These are phyloP conservation scores for Perca schrenkii DNA, from an alignment of 2,113 vertebrate species.

Conservation along the genomic window DNA sequence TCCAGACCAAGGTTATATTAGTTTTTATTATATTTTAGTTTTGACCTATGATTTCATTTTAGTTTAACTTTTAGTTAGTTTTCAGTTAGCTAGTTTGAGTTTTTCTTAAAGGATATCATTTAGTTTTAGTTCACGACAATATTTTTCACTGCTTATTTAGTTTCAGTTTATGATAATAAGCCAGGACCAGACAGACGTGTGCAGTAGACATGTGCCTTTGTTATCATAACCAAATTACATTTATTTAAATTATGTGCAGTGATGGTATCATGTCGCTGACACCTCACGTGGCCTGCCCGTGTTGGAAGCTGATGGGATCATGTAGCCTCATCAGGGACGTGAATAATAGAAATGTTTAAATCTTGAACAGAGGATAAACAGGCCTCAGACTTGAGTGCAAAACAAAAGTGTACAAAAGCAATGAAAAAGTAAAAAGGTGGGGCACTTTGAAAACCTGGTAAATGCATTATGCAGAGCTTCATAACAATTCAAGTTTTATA, in stretches of 20 bases:
- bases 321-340: slow-evolving; percentile 45
- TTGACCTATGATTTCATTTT: too few relatives aligned
- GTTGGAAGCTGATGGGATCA: slow-evolving; percentile 58
- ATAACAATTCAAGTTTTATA: neutral
- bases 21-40: too few relatives aligned
- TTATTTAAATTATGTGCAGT: slow-evolving; percentile 3
- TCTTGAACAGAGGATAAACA: slow-evolving; percentile 41
- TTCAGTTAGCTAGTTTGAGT: too few relatives aligned
- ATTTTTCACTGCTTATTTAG: too few relatives aligned
- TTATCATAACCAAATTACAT: slow-evolving; percentile 8
- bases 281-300: slow-evolving; percentile 28
- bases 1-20: neutral
- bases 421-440: slow-evolving; percentile 30
- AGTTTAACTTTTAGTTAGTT: too few relatives aligned
- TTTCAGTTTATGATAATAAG: too few relatives aligned
- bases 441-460: slow-evolving; percentile 11
- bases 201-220: neutral
- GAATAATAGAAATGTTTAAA: slow-evolving; percentile 58
- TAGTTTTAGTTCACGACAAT: too few relatives aligned
- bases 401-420: slow-evolving; percentile 28
- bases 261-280: slow-evolving; percentile 16
- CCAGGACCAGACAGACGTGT: too few relatives aligned
- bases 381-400: slow-evolving; percentile 16
- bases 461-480: slow-evolving; percentile 29
- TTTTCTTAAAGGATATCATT: too few relatives aligned